Base-by-base conservation (phyloP, 2,888 invertebrate species). In the Perizoma affinitatum region DNA sequence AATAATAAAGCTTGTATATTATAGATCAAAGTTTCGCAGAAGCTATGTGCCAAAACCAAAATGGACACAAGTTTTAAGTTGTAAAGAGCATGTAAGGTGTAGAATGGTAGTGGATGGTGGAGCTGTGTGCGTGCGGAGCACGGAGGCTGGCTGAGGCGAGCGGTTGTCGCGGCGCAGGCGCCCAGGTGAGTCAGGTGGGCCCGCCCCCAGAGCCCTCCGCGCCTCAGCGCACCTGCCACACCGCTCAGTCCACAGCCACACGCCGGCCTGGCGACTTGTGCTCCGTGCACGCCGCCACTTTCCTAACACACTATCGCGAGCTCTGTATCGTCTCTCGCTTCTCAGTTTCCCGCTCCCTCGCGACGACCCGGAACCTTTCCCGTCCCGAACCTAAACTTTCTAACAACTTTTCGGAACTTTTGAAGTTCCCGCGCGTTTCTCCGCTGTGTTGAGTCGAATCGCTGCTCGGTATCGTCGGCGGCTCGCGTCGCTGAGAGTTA, bases 111-210 rank as follows among this genome's bases (percentile, higher is more conserved):
- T 52, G 66, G 78, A 78, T 68, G 70, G 71, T 72, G 69, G 70
- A 67, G 74, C 71, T 73, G 76, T 76, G 81, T 79, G 74, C 65
- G 67, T 69, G 7, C 36, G 66, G 68, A 62, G 74, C 74, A 67
- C 79, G 85, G 86, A 84, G 86, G 86, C 84, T 83, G 86, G 22
- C 22, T 22, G 22, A 22, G 22, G 22, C 22, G 3, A 83, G 84
- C 83, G 63, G 45, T 47, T 11, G 36, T 38, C 40, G 35, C 74
- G 76, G 84, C 92, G 92, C 92, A 88, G 82, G 92, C 92, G 92
- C 92, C 87, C 90, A 91, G 92, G 92, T 92, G 91, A 79, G 82
- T 80, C 90, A 90, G 91, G 91, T 90, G 86, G 88, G 86, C 86
- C 90, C 90, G 90, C 91, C 91, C 88, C 91, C 89, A 83, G 82